phyloP scores from a whole-genome alignment of 2,888 invertebrate species.

The Eristalinus aeneus region DNA sequence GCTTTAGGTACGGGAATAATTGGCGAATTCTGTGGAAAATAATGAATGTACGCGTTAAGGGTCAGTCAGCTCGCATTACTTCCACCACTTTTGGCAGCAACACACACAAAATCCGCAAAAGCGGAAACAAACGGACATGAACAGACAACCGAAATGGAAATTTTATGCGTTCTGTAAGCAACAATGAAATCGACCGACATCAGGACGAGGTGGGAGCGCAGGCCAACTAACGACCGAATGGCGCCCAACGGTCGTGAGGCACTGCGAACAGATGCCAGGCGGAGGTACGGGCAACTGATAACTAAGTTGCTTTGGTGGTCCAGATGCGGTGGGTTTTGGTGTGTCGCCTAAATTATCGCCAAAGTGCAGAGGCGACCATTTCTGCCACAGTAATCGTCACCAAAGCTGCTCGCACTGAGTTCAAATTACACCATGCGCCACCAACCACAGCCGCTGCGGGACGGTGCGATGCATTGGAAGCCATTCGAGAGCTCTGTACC shows the following conservation, averaged over 20 bases:
- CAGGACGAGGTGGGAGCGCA: neutral
- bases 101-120: constrained; percentile 12
- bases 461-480: constrained; percentile 53
- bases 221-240: constrained; percentile 13
- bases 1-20: constrained; percentile 14
- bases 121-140: neutral
- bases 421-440: constrained; percentile 26
- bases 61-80: constrained; percentile 47
- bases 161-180: constrained; percentile 24
- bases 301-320: constrained; percentile 49
- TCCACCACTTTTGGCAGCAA: constrained; percentile 26
- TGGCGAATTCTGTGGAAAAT: constrained; percentile 49
- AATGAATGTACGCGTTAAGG: constrained; percentile 37
- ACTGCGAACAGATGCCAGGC: neutral
- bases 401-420: constrained; percentile 27
- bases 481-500: constrained; percentile 42
- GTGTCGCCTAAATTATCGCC: constrained; percentile 65
- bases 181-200: constrained; percentile 14
- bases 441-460: neutral
- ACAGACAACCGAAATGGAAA: constrained; percentile 41
- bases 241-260: constrained; percentile 12
- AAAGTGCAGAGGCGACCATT: constrained; percentile 58
- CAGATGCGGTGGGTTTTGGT: constrained; percentile 53
- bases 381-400: constrained; percentile 59
- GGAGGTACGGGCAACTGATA: constrained; percentile 5